Conservation (phyloP, 2,113 vertebrate genomes). For the Saguinus imperator region DNA sequence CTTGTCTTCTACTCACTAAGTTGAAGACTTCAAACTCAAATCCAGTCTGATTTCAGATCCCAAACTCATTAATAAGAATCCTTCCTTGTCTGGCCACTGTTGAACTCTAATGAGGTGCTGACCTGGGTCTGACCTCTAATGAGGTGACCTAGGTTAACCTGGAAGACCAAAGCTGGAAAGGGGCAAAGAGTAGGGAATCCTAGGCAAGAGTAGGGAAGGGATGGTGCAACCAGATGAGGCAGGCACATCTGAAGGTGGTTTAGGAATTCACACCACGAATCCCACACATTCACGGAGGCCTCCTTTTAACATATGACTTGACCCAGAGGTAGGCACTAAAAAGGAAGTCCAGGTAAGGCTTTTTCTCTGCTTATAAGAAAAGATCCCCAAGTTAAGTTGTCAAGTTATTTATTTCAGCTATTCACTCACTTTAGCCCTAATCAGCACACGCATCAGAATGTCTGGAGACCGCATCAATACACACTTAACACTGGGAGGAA, state of each 20-base stretch:
- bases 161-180: not conserved
- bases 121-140: not conserved
- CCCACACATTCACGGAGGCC: accelerated
- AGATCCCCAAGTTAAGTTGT: not conserved
- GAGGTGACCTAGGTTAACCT: not conserved
- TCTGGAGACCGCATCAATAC: not conserved
- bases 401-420: not conserved
- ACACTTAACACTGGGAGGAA: not conserved
- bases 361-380: not conserved
- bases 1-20: not conserved
- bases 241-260: not conserved
- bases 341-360: not conserved
- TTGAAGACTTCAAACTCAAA: not conserved
- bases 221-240: not conserved
- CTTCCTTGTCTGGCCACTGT: accelerated
- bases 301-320: not conserved
- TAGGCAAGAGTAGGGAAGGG: accelerated
- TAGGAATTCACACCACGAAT: not conserved
- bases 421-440: not conserved
- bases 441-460: not conserved
- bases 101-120: not conserved
- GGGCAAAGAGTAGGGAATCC: not conserved
- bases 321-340: not conserved
- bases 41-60: not conserved
- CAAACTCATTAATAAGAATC: not conserved